Evolutionary conservation across 2,113 vertebrate species (phyloP).

Genomic region (Xyliphius kryptos): DNA sequence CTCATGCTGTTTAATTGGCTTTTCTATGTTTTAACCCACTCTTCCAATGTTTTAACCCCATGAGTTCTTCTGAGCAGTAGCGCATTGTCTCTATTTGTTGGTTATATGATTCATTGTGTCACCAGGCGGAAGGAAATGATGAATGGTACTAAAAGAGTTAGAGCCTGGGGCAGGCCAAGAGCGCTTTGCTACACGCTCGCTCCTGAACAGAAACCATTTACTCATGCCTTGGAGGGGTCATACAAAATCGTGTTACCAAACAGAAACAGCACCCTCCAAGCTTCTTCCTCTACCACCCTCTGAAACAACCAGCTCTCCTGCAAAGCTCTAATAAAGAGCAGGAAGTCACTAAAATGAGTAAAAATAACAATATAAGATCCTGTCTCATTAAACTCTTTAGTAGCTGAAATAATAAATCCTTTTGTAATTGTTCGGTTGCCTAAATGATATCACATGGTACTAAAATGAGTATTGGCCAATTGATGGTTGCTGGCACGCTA

Average conservation of each 20-base stretch:
- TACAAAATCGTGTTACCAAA: slow-evolving; percentile 35
- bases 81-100: slow-evolving; percentile 32
- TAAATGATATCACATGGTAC: not conserved
- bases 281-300: slow-evolving; percentile 2
- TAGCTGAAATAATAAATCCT: not conserved
- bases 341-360: slow-evolving; percentile 17
- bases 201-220: slow-evolving; percentile 45
- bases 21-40: not conserved
- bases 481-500: no score
- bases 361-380: not conserved
- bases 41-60: not conserved
- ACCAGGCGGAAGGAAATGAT: slow-evolving; percentile 28
- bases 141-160: slow-evolving; percentile 30
- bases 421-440: no score
- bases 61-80: slow-evolving; percentile 10
- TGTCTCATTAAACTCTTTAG: not conserved
- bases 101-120: slow-evolving; percentile 32
- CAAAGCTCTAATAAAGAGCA: slow-evolving; percentile 24
- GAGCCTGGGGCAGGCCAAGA: slow-evolving; percentile 32
- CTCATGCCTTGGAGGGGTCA: slow-evolving; percentile 32
- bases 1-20: no score
- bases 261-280: slow-evolving; percentile 27
- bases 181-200: slow-evolving; percentile 34
- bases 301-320: slow-evolving; percentile 12
- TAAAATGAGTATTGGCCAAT: no score